These are phyloP conservation scores for Tinea trinotella DNA, from an alignment of 2,888 invertebrate species.

Conservation along the genomic window DNA sequence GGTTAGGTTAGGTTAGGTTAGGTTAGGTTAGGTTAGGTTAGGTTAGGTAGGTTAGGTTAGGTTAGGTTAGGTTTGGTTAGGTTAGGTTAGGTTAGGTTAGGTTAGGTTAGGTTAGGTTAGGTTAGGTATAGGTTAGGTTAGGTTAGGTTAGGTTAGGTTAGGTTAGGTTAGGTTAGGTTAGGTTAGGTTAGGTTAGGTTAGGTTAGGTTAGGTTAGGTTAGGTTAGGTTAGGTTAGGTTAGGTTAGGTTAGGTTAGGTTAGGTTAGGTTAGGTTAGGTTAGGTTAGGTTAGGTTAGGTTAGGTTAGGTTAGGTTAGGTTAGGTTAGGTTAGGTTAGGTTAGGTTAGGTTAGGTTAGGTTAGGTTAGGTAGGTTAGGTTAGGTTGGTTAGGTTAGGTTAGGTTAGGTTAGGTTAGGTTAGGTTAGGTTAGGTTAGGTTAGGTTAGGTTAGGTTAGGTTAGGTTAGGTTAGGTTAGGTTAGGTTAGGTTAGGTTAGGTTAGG, in stretches of 20 bases:
- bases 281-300: conserved; percentile 20
- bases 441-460: conserved; percentile 10
- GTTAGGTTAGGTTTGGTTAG: conserved; percentile 20
- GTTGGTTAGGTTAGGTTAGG: conserved; percentile 1
- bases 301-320: conserved; percentile 20
- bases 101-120: conserved; percentile 19
- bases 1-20: conserved; percentile 19
- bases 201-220: conserved; percentile 20
- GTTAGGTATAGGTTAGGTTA: too few species aligned
- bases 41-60: too few species aligned
- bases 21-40: conserved; percentile 20
- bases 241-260: conserved; percentile 20
- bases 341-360: conserved; percentile 20
- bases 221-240: conserved; percentile 20
- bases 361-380: too few species aligned
- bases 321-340: conserved; percentile 20
- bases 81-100: conserved; percentile 20
- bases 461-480: conserved; percentile 12
- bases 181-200: conserved; percentile 20
- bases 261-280: conserved; percentile 20
- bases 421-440: conserved; percentile 13
- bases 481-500: conserved; percentile 13
- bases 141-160: conserved; percentile 20
- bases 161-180: conserved; percentile 20
- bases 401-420: conserved; percentile 13